Conservation (phyloP, 1,140 invertebrate species). For the Zeugodacus cucurbitae region DNA sequence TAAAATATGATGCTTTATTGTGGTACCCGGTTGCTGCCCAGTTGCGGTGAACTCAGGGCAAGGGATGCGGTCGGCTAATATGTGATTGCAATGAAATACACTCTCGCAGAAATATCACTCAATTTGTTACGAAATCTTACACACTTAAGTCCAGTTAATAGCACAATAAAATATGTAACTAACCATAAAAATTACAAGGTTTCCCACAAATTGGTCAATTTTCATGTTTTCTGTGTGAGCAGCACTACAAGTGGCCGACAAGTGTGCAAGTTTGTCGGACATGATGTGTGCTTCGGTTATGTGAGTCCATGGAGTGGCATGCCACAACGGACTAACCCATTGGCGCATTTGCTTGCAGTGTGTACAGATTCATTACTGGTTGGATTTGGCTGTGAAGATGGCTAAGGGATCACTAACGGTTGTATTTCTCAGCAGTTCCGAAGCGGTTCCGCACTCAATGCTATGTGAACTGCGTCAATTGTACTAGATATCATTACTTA, state of each 20-base stretch:
- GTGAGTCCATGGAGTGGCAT: background rate
- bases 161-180: conserved; percentile 7
- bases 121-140: conserved; percentile 1
- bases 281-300: background rate
- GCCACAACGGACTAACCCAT: background rate
- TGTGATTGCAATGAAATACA: background rate
- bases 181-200: background rate
- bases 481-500: too few species aligned
- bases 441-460: too few species aligned
- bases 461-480: too few species aligned
- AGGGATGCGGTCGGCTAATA: background rate
- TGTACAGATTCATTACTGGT: too few species aligned
- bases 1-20: too few species aligned
- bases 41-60: too few species aligned
- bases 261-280: background rate
- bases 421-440: too few species aligned
- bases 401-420: too few species aligned
- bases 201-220: conserved; percentile 22
- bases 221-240: background rate
- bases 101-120: background rate
- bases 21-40: too few species aligned
- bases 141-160: background rate
- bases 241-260: background rate
- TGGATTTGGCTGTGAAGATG: too few species aligned
- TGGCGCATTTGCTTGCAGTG: too few species aligned